Evolutionary conservation across 2,113 vertebrate genomes (phyloP).

Genomic region (Spea bombifrons): DNA sequence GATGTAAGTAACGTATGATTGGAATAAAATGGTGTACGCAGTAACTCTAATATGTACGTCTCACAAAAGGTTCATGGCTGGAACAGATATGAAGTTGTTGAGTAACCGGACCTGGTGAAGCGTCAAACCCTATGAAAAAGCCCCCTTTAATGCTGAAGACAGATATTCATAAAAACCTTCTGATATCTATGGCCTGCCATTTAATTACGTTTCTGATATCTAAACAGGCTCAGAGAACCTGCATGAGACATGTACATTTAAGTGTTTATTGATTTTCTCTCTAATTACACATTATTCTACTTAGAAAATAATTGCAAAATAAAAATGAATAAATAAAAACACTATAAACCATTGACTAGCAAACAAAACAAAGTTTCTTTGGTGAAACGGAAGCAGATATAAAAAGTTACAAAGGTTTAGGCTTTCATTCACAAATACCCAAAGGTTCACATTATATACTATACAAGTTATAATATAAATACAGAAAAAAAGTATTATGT

Average conservation of each 20-base stretch:
- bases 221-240: constrained; percentile 22
- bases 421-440: constrained; percentile 76
- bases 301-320: constrained; percentile 23
- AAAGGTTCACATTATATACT: constrained; percentile 93
- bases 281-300: constrained; percentile 27
- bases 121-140: too few relatives aligned
- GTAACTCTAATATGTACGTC: too few relatives aligned
- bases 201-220: not conserved
- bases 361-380: constrained; percentile 87
- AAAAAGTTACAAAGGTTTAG: constrained; percentile 78
- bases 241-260: constrained; percentile 28
- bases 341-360: constrained; percentile 73
- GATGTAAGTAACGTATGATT: too few relatives aligned
- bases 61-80: too few relatives aligned
- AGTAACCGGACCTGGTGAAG: too few relatives aligned
- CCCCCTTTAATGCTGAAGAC: too few relatives aligned
- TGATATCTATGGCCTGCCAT: too few relatives aligned
- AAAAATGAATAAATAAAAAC: constrained; percentile 61
- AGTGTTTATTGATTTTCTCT: constrained; percentile 37
- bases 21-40: too few relatives aligned
- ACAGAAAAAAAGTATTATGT: constrained; percentile 84
- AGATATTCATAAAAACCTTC: not conserved
- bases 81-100: too few relatives aligned
- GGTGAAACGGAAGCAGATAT: constrained; percentile 84
- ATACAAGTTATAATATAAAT: constrained; percentile 90